Base-by-base conservation (phyloP, 2,888 invertebrate species). In the Morpho deidamia region DNA sequence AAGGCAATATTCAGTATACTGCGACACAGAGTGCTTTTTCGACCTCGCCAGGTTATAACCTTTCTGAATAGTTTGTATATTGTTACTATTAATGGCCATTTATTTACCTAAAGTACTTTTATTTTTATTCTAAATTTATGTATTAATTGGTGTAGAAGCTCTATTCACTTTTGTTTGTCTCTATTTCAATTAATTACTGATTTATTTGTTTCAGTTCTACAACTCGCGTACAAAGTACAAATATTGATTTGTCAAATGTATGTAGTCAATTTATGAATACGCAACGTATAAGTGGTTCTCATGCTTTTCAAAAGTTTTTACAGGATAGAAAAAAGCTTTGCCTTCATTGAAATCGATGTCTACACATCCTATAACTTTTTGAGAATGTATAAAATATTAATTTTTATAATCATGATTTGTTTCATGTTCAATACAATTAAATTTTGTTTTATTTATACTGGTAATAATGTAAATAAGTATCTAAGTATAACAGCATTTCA, bases 1-100 rank as follows among this genome's bases (percentile, higher is more conserved):
- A 47, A 71, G 86, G 60, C 72, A 87, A 57, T 87, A 88, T 72
- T 79, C 87, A 5, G 87, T 88, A 46, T 87, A 83, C 67, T 75
- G 74, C 49, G 85, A 87, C 58, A 83, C 81, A 49, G 84, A 87
- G 53, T 83, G 84, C 58, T 62, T 85, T 40, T 64, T 87, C 61
- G 83, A 86, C 68, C 77, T 74, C 60, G 62, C 72, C 48, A 74
- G 70, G 81, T 74, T 69, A 23, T 5, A 23, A 23, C n/a, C n/a
- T n/a, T n/a, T n/a, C n/a, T n/a, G n/a, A 23, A 23, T 23, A 23
- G 23, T 23, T 23, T 23, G 23, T 5, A 23, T 3, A 23, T 5
- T 23, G 23, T 23, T 23, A 23, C 3, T 23, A 23, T 23, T 23
- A 23, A 23, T 23, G 23, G 23, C 23, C 23, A 23, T 23, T 23